A percentile compares a stretch with the other conserved stretches of the same genome.
Evolutionary conservation across 1,140 invertebrate species (phyloP).

Genomic region (Wiebesia pumilae): DNA sequence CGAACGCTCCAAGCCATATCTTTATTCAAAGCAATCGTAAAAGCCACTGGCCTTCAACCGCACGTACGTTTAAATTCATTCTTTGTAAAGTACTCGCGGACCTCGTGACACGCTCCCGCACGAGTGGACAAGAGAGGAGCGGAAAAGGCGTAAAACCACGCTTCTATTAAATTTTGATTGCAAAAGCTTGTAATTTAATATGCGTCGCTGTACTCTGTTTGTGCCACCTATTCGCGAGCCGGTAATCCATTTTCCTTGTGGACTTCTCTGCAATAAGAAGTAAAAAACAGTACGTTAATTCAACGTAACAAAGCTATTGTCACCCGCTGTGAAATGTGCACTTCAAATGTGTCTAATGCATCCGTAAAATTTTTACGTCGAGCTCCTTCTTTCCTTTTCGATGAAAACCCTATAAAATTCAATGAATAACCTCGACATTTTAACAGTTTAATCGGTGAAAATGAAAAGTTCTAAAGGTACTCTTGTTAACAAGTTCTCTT

Average conservation of each 20-base stretch:
- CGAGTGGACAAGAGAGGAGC: not conserved
- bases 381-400: not conserved
- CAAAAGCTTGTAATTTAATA: conserved; percentile 58
- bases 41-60: not conserved
- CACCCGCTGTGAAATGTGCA: not conserved
- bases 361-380: not conserved
- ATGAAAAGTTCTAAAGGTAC: too few relatives aligned
- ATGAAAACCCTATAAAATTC: not conserved
- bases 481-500: not conserved
- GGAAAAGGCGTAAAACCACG: not conserved
- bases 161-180: conserved; percentile 62
- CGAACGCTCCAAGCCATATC: not conserved
- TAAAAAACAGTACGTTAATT: not conserved
- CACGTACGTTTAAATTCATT: not conserved
- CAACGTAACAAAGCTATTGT: not conserved
- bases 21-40: conserved; percentile 1
- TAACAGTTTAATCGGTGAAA: not conserved
- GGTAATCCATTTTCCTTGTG: conserved; percentile 10
- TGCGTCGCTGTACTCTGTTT: conserved; percentile 48
- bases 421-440: too few relatives aligned
- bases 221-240: not conserved
- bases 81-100: not conserved
- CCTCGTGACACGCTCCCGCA: not conserved
- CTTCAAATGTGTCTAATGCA: not conserved
- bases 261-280: not conserved